phyloP scores from a whole-genome alignment of 30 jellyfish, hydroid and myxozoan species.

The Mastigias papua region DNA sequence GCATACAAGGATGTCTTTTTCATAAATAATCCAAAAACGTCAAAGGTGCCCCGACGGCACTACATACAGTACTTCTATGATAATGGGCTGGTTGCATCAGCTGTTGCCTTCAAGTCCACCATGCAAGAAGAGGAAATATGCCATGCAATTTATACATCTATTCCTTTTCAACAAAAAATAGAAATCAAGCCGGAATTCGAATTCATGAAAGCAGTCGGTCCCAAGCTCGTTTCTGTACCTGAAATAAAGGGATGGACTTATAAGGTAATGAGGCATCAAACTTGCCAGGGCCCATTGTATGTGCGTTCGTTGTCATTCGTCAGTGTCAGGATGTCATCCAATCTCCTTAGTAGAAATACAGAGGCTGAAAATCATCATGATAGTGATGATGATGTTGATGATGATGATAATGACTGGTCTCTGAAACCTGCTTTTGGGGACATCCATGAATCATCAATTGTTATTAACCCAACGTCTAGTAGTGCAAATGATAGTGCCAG shows the following conservation, averaged over 20 bases:
- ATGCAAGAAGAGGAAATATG: constrained; percentile 24
- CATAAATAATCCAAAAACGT: constrained; percentile 11
- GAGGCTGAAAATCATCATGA: not conserved
- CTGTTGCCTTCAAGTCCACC: constrained; percentile 27
- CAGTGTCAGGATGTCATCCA: constrained; percentile 3
- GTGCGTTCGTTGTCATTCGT: constrained; percentile 11
- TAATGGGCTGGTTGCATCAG: constrained; percentile 27
- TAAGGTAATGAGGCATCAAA: constrained; percentile 32
- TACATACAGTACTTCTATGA: constrained; percentile 34
- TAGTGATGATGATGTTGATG: constrained; percentile 8
- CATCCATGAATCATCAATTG: not conserved
- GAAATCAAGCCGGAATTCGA: constrained; percentile 25
- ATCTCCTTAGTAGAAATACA: not conserved
- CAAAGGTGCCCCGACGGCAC: constrained; percentile 30
- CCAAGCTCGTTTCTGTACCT: constrained; percentile 23
- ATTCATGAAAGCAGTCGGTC: constrained; percentile 40
- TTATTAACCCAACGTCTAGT: not conserved
- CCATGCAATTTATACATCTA: not conserved
- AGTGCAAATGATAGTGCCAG: not conserved
- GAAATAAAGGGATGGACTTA: constrained; percentile 29
- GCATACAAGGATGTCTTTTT: constrained; percentile 26
- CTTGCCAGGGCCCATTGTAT: constrained; percentile 52
- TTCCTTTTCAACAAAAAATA: constrained; percentile 5
- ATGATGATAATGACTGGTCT: not conserved
- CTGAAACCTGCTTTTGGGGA: not conserved